Evolutionary conservation across 1,140 invertebrate species (phyloP).

Genomic region (Drosophila serrata): DNA sequence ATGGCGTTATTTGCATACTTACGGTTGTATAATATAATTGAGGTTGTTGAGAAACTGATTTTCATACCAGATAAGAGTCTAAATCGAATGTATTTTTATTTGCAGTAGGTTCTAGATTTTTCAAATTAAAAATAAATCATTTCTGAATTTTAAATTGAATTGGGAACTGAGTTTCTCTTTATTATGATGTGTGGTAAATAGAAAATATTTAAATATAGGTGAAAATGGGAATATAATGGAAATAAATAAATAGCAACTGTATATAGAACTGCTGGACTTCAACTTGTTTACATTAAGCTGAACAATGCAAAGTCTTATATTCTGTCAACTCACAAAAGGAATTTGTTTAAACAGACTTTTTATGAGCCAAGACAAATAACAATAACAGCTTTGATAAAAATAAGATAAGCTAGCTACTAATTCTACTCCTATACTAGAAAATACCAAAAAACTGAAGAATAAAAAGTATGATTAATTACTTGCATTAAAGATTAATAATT

Average conservation of each 20-base stretch:
- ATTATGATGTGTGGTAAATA: neutral
- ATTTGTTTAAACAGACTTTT: neutral
- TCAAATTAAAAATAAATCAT: neutral
- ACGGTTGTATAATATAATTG: conserved; percentile 13
- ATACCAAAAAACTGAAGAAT: too few species aligned
- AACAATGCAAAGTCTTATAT: neutral
- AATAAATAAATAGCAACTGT: neutral
- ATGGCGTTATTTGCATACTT: conserved; percentile 58
- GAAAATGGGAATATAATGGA: too few species aligned
- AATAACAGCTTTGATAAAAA: neutral
- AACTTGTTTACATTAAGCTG: neutral
- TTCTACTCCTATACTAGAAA: neutral
- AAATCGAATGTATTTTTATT: neutral
- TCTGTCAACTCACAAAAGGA: neutral
- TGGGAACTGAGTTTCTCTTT: too few species aligned
- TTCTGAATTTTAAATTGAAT: neutral
- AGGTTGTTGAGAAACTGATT: conserved; percentile 15
- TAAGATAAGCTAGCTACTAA: too few species aligned
- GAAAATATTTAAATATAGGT: too few species aligned
- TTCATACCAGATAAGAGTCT: neutral
- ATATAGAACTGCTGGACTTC: too few species aligned
- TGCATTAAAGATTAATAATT: too few species aligned
- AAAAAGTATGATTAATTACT: neutral
- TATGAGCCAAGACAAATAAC: neutral
- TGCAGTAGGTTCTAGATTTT: neutral